Percentiles rank a stretch among this genome's conserved stretches.
Evolutionary conservation across 2,113 vertebrate genomes (phyloP).

Genomic region (Aythya baeri): DNA sequence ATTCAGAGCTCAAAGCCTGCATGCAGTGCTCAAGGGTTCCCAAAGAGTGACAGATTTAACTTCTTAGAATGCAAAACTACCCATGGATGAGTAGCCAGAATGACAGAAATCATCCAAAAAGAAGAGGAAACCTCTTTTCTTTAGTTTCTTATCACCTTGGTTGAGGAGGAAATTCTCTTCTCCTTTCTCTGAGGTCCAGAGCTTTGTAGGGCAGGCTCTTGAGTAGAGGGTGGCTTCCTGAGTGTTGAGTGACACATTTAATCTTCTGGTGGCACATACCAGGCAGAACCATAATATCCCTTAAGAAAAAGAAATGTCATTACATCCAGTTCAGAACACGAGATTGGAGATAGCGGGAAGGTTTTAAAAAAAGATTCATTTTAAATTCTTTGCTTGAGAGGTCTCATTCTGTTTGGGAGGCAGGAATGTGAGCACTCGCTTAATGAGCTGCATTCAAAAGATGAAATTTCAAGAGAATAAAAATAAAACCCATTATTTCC

Average conservation of each 20-base stretch:
- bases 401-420: conserved; percentile 24
- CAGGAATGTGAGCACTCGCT: conserved; percentile 13
- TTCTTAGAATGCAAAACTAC: conserved; percentile 9
- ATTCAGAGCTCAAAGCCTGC: neutral
- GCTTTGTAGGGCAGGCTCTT: neutral
- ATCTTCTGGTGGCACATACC: neutral
- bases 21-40: neutral
- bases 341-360: neutral
- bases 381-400: conserved; percentile 57
- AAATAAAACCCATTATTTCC: conserved; percentile 21
- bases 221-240: neutral
- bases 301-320: conserved; percentile 24
- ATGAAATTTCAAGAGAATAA: conserved; percentile 23
- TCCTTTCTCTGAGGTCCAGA: neutral
- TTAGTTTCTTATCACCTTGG: neutral
- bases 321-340: conserved; percentile 10
- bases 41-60: neutral
- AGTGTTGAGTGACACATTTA: neutral
- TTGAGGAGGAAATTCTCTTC: neutral
- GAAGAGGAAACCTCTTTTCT: neutral
- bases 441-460: conserved; percentile 43
- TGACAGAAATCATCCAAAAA: neutral
- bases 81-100: neutral
- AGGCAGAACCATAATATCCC: neutral
- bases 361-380: neutral